A percentile compares a stretch with the other conserved stretches of the same genome.
Conservation (phyloP, 1,140 invertebrate genomes). For the Trichonephila clavata region DNA sequence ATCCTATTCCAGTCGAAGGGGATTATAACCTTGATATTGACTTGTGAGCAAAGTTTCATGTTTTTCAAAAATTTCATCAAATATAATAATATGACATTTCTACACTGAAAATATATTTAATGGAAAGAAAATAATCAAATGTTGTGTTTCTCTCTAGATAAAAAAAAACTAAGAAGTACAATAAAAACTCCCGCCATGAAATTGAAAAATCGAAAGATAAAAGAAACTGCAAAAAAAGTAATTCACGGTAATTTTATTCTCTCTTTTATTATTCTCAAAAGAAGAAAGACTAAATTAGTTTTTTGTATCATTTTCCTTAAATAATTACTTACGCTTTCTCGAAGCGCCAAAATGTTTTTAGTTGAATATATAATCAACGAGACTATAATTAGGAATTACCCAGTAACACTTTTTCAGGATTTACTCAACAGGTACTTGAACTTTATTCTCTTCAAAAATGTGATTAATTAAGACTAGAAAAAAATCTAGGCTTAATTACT, state of each 20-base stretch:
- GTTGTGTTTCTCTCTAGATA: background rate
- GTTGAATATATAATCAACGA: background rate
- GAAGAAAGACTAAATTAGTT: background rate
- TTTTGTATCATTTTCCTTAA: background rate
- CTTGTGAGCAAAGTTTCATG: too few species aligned
- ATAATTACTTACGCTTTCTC: background rate
- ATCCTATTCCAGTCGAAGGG: too few species aligned
- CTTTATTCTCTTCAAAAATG: background rate
- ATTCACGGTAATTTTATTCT: background rate
- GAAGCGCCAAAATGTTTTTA: background rate
- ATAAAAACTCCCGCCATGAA: too few species aligned
- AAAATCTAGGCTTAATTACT: background rate
- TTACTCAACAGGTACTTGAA: constrained; percentile 8
- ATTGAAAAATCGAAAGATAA: too few species aligned
- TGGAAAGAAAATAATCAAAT: background rate
- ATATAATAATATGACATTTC: too few species aligned
- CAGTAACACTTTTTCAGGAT: background rate
- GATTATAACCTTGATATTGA: too few species aligned
- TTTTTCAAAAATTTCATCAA: too few species aligned
- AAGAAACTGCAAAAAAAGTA: too few species aligned
- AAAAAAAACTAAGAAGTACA: background rate
- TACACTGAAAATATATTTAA: background rate
- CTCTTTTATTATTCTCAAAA: background rate
- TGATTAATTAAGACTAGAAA: background rate
- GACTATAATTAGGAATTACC: constrained; percentile 12